These are phyloP conservation scores for Trichogramma dendrolimi DNA, from an alignment of 2,888 invertebrate species.

Conservation along the genomic window DNA sequence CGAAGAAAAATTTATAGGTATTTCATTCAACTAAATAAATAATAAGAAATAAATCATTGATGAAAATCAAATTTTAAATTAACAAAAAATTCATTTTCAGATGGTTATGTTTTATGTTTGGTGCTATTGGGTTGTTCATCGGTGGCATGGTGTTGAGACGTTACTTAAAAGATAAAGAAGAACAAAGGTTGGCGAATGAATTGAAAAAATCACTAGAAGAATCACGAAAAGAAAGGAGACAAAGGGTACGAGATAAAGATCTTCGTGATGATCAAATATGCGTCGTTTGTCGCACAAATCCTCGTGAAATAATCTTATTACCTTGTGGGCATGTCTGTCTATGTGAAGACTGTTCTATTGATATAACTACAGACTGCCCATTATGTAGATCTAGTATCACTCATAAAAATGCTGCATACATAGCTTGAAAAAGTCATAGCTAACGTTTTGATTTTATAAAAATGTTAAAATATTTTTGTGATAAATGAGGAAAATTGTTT, in stretches of 20 bases:
- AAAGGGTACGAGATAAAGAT: slow-evolving; percentile 62
- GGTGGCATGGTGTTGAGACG: slow-evolving; percentile 54
- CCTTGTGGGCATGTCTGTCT: slow-evolving; percentile 89
- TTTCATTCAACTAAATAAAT: background rate
- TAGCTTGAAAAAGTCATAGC: slow-evolving; percentile 53
- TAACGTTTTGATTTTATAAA: slow-evolving; percentile 15
- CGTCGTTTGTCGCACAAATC: slow-evolving; percentile 81
- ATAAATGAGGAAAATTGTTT: slow-evolving; percentile 20
- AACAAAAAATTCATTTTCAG: slow-evolving; percentile 39
- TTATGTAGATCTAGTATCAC: slow-evolving; percentile 71
- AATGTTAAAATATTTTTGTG: slow-evolving; percentile 26
- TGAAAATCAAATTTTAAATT: slow-evolving; percentile 31
- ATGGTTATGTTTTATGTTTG: slow-evolving; percentile 56
- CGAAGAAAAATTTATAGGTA: slow-evolving; percentile 68
- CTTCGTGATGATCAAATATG: slow-evolving; percentile 67
- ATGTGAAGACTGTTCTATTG: slow-evolving; percentile 77
- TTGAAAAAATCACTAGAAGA: slow-evolving; percentile 56
- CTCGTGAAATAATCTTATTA: slow-evolving; percentile 79
- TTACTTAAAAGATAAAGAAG: slow-evolving; percentile 57
- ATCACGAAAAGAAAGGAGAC: slow-evolving; percentile 64
- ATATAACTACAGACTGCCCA: slow-evolving; percentile 68
- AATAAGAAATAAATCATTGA: slow-evolving; percentile 32
- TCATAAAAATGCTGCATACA: slow-evolving; percentile 72
- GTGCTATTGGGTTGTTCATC: slow-evolving; percentile 57
- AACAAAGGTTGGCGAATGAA: slow-evolving; percentile 58